These are phyloP conservation scores for Eumacrocentrus americanus DNA, from an alignment of 2,888 invertebrate species.

Conservation along the genomic window DNA sequence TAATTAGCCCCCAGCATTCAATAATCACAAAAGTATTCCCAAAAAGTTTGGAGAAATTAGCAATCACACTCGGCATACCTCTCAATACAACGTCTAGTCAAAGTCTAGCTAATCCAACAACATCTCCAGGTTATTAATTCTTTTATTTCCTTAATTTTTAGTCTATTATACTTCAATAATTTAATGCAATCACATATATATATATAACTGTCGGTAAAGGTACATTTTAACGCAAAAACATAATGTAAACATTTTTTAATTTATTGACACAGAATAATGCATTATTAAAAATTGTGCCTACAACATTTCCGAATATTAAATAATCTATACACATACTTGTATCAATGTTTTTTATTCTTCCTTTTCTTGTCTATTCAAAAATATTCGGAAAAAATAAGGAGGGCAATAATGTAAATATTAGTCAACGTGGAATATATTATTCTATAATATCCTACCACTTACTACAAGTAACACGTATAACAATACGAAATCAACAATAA, in stretches of 20 bases:
- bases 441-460: not conserved
- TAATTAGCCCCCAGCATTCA: conserved; percentile 70
- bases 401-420: not conserved
- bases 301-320: not conserved
- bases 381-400: not conserved
- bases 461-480: not conserved
- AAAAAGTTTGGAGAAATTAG: conserved; percentile 48
- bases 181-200: not conserved
- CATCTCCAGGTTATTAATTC: conserved; percentile 47
- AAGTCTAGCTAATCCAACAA: conserved; percentile 43
- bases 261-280: not conserved
- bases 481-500: not conserved
- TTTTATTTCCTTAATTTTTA: not conserved
- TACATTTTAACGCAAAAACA: not conserved
- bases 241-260: not conserved
- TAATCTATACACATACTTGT: not conserved
- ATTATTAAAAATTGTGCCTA: not conserved
- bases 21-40: conserved; percentile 53
- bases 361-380: too few species aligned
- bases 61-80: conserved; percentile 50
- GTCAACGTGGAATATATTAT: not conserved
- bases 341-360: not conserved
- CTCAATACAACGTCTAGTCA: conserved; percentile 48
- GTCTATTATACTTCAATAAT: not conserved
- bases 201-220: not conserved